Evolutionary conservation across 2,797 vertebrate genomes (phyloP), one percentile per base, ranked within the genome.

Genomic region (Momotus momota): DNA sequence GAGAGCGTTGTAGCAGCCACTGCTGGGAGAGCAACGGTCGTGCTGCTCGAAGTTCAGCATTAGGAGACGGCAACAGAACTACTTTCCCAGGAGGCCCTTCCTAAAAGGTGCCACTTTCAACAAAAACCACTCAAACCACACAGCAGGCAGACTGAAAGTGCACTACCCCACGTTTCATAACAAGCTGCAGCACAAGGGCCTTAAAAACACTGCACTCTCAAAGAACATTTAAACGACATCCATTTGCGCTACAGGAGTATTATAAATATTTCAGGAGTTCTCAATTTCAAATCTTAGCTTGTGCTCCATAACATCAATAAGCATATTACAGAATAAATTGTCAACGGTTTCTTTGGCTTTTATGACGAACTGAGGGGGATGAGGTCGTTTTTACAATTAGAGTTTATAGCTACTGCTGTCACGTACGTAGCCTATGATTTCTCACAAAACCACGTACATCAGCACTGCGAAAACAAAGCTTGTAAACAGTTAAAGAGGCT

Each of bases 111-210:
- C 58, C 46, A 67, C 66, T 91, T 64, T 3, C 71, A 91, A n/a
- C 67, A 81, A 66, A 92, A 89, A 9, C 51, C 90, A 75, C 67
- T 33, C 74, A 49, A 80, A 85, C 38, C 86, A 16, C 49, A 21
- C 0, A 10, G 4, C 0, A 13, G 7, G 55, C 6, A 26, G 64
- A 9, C 0, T 14, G 57, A 12, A 17, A 83, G 84, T 0, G 0
- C 52, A 1, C 31, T 13, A 52, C 40, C 14, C 31, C 48, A 35
- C 38, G 14, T 49, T 40, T 51, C 54, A 67, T 23, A 43, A 38
- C 33, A 2, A 16, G 29, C 66, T 18, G 41, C 4, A 64, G 58
- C 51, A 64, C 31, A 31, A 77, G 66, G 1, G 27, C 82, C 35
- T 67, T 64, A 27, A 3, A 15, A 79, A 15, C 3, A 8, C 17